Percentiles rank a stretch among this genome's conserved stretches.
Evolutionary conservation across 2,888 invertebrate genomes (phyloP).

Genomic region (Coenonympha glycerion): DNA sequence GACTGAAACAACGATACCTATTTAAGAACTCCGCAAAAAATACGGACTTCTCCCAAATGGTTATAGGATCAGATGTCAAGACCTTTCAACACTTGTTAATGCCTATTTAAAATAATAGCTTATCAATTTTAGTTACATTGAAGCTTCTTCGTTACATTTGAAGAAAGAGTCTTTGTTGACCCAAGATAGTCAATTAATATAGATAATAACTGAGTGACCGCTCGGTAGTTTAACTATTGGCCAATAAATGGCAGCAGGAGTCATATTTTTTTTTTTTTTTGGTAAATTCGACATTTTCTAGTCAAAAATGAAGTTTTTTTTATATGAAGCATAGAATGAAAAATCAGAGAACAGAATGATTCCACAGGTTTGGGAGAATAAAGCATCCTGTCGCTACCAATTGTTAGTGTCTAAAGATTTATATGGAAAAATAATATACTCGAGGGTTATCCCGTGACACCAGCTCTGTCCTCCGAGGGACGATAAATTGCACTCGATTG

Average conservation of each 20-base stretch:
- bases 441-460: slow-evolving; percentile 58
- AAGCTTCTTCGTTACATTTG: too few species aligned
- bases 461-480: slow-evolving; percentile 49
- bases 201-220: too few species aligned
- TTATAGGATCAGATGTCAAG: background rate
- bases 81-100: background rate
- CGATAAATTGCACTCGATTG: slow-evolving; percentile 59
- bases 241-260: too few species aligned
- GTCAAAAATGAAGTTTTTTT: too few species aligned
- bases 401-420: slow-evolving; percentile 19
- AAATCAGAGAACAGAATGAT: too few species aligned
- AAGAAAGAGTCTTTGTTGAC: too few species aligned
- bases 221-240: too few species aligned
- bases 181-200: too few species aligned
- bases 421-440: slow-evolving; percentile 53
- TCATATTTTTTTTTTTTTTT: too few species aligned
- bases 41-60: background rate
- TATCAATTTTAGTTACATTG: too few species aligned
- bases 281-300: too few species aligned
- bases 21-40: background rate
- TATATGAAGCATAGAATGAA: too few species aligned
- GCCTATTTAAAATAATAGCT: background rate
- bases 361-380: background rate
- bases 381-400: background rate
- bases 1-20: background rate